Evolutionary conservation across 2,888 invertebrate species (phyloP), one percentile per base, ranked within the genome.

Genomic region (Prenolepis imparis): DNA sequence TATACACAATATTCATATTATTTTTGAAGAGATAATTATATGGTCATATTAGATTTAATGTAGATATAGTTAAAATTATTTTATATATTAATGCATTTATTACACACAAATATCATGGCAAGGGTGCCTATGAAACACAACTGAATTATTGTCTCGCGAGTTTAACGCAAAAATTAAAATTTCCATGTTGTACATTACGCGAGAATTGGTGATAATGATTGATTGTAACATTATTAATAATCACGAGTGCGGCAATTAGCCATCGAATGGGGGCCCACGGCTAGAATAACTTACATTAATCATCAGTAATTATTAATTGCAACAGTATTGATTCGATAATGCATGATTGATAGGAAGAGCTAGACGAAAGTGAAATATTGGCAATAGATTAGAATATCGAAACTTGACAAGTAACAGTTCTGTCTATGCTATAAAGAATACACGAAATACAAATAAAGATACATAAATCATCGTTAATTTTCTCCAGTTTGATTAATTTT

Each of bases 291-390:
- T 80, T 80, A 80, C 59, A 80, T 80, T 80, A 70, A 80, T 68
- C 78, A 80, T 36, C 21, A 82, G 57, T 80, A 83, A 72, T 73
- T 85, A 83, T 83, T 77, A 87, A 85, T 87, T 87, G 87, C 81
- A 1, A 64, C 55, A 59, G 68, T 78, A 86, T 83, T 48, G 88
- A 87, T 87, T 85, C 73, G 81, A 80, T 80, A 80, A 80, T 41
- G 59, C 78, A 11, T 70, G 78, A 70, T 80, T 80, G 78, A 80
- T 70, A 70, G 68, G 44, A 36, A 21, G 3, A 41, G 68, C 12
- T 36, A 44, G 59, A 80, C 44, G 78, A 80, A 77, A 78, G 78
- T 78, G 44, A 78, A 80, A 70, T 80, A 80, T 36, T 44, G 44
- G 18, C 44, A 28, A 44, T 44, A 39, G 18, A 64, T 39, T 39